These are phyloP conservation scores for Mastomys natalensis DNA, from an alignment of 2,113 vertebrate genomes.

Conservation along the genomic window DNA sequence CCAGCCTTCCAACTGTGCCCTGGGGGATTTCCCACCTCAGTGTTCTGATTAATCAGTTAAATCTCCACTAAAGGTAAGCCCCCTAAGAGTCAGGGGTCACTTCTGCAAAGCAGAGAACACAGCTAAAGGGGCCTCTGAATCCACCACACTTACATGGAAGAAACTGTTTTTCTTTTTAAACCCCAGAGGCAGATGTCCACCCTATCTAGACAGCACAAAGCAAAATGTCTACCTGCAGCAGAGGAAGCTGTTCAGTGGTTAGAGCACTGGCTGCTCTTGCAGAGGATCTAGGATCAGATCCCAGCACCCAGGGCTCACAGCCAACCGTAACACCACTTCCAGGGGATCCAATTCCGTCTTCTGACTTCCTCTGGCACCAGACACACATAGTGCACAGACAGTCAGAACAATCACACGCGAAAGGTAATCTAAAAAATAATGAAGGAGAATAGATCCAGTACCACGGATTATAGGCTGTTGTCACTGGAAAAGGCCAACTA, in stretches of 20 bases:
- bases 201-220: neutral
- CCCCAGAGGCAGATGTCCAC: neutral
- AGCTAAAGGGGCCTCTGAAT: neutral
- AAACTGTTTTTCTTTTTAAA: constrained; percentile 10
- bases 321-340: neutral
- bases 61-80: neutral
- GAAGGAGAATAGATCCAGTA: neutral
- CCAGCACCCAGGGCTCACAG: neutral
- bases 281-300: neutral
- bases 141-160: neutral
- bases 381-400: neutral
- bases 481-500: neutral
- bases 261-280: neutral
- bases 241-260: neutral
- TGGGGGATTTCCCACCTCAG: neutral
- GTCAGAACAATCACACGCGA: neutral
- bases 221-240: neutral
- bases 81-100: neutral
- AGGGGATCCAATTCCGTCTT: neutral
- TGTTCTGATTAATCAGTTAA: neutral
- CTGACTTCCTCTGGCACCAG: neutral
- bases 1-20: neutral
- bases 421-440: neutral
- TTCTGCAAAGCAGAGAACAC: neutral
- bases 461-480: neutral